Percentiles rank a stretch among this genome's conserved stretches.
Evolutionary conservation across 2,888 invertebrate genomes (phyloP).

Genomic region (Lymantria dispar): DNA sequence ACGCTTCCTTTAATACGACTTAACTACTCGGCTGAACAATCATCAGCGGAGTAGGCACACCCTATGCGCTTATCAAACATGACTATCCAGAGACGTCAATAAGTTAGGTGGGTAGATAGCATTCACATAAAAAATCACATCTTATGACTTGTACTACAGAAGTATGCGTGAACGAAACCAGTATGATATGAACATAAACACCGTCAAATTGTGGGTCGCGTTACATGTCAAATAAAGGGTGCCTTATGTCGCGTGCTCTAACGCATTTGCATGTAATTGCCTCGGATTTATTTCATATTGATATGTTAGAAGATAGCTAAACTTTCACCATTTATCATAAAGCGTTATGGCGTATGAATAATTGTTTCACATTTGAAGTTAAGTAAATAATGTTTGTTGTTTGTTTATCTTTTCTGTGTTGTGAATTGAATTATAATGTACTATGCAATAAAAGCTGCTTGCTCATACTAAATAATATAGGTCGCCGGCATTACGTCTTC

Average conservation of each 20-base stretch:
- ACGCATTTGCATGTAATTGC: constrained; percentile 28
- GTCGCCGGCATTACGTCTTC: no score
- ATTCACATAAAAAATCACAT: no score
- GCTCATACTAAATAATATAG: no score
- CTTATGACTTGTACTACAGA: neutral
- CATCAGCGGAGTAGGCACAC: no score
- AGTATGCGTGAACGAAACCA: constrained; percentile 17
- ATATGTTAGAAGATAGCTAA: neutral
- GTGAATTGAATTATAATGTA: no score
- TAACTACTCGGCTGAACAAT: no score
- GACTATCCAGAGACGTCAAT: no score
- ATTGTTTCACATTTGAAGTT: neutral
- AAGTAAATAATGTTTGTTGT: neutral
- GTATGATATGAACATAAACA: constrained; percentile 25
- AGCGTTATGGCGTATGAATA: neutral
- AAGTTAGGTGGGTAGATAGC: no score
- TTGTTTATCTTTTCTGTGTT: no score
- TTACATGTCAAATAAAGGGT: constrained; percentile 22
- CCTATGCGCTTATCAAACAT: no score
- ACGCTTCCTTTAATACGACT: no score
- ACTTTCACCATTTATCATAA: neutral
- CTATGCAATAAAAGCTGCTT: no score
- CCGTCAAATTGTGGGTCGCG: constrained; percentile 22
- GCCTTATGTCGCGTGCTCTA: constrained; percentile 14
- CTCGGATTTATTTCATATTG: constrained; percentile 4